phyloP scores from a whole-genome alignment of 1,140 invertebrate species.

The Tetramorium simillimum region DNA sequence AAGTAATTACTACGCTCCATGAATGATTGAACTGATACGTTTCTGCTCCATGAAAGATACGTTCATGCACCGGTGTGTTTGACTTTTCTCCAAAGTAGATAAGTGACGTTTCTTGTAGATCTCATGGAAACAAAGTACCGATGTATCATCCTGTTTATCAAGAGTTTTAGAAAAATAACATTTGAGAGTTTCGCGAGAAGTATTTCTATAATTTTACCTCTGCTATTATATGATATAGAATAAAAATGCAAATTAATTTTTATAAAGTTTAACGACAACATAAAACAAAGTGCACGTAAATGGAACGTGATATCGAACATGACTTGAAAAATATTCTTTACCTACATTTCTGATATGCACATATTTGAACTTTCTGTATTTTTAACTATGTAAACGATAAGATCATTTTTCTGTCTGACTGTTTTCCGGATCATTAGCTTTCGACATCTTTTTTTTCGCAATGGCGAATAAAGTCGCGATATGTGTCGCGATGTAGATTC shows the following conservation, averaged over 20 bases:
- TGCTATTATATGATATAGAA: background rate
- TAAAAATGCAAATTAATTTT: background rate
- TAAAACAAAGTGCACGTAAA: background rate
- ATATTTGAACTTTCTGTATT: background rate
- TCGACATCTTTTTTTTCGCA: slow-evolving; percentile 12
- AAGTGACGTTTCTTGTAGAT: slow-evolving; percentile 14
- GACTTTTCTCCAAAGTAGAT: slow-evolving; percentile 19
- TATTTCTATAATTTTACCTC: background rate
- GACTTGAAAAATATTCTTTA: background rate
- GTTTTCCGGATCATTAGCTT: slow-evolving; percentile 25
- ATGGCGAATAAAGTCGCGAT: background rate
- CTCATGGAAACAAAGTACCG: slow-evolving; percentile 40
- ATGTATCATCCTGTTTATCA: slow-evolving; percentile 18
- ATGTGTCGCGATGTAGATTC: slow-evolving; percentile 17
- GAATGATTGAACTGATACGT: background rate
- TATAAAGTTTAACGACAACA: background rate
- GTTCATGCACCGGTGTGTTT: background rate
- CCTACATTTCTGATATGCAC: background rate
- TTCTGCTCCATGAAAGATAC: background rate
- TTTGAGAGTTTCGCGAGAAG: too few species aligned
- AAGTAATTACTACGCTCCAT: background rate
- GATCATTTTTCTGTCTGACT: background rate
- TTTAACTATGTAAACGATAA: background rate
- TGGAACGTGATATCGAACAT: too few species aligned
- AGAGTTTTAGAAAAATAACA: background rate